Percentiles rank a stretch among this genome's conserved stretches.
Conservation (phyloP, 2,113 vertebrate species). For the Cariama cristata region DNA sequence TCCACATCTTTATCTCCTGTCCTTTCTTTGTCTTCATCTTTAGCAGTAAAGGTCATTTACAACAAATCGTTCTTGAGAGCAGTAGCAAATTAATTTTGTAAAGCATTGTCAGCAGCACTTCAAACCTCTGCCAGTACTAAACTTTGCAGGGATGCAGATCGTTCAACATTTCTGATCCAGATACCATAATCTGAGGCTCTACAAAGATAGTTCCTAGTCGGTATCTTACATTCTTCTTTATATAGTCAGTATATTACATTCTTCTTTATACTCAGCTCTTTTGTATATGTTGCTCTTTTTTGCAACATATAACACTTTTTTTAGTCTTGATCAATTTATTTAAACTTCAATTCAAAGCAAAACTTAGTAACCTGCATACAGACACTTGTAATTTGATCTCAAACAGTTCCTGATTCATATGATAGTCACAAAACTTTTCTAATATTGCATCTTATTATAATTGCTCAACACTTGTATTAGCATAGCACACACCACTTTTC, state of each 20-base stretch:
- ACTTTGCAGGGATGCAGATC: neutral
- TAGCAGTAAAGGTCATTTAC: conserved; percentile 12
- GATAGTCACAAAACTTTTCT: neutral
- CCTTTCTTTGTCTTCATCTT: conserved; percentile 2
- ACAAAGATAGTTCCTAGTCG: neutral
- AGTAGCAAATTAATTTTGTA: conserved; percentile 22
- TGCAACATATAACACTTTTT: neutral
- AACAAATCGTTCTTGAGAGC: neutral
- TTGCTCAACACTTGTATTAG: neutral
- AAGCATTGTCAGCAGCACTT: conserved; percentile 12
- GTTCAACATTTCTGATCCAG: neutral
- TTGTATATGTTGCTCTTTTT: neutral
- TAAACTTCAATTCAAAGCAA: neutral
- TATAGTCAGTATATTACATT: neutral
- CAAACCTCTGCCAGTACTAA: neutral
- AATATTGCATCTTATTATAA: neutral
- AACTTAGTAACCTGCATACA: neutral
- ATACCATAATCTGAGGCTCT: neutral
- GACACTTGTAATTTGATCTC: neutral
- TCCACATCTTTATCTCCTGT: neutral
- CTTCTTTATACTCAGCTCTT: neutral
- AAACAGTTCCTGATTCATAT: neutral
- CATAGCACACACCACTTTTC: neutral
- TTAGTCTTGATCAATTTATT: neutral
- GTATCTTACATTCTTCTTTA: neutral